Conservation (phyloP, 1,140 invertebrate genomes). For the Atta cephalotes region DNA sequence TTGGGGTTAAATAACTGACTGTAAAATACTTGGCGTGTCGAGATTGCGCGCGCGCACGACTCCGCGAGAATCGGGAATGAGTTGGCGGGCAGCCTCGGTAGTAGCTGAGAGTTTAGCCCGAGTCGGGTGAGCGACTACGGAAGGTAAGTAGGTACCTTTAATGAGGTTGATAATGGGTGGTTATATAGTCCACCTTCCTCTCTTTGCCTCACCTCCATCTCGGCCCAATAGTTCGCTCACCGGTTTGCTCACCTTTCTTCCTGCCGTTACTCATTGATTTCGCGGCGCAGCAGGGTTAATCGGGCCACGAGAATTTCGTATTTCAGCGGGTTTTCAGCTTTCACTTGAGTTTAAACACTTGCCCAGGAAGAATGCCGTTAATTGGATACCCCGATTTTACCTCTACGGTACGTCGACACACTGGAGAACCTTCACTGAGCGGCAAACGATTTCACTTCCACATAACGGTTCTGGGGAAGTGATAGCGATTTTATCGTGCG, state of each 20-base stretch:
- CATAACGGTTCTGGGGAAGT: background rate
- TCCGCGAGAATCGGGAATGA: constrained; percentile 39
- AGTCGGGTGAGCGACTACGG: constrained; percentile 48
- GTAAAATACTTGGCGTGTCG: constrained; percentile 74
- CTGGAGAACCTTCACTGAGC: background rate
- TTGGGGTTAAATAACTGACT: constrained; percentile 74
- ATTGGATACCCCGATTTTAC: constrained; percentile 62
- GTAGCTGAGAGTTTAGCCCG: constrained; percentile 64
- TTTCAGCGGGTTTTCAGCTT: constrained; percentile 61
- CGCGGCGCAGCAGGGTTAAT: constrained; percentile 69
- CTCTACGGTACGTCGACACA: background rate
- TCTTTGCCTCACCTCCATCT: background rate
- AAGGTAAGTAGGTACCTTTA: constrained; percentile 71
- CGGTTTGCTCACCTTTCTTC: constrained; percentile 63
- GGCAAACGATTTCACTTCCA: constrained; percentile 9
- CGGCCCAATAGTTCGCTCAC: constrained; percentile 55
- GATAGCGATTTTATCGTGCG: constrained; percentile 24
- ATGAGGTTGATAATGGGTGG: constrained; percentile 79
- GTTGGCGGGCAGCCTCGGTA: constrained; percentile 41
- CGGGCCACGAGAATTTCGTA: constrained; percentile 73
- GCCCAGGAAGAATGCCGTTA: constrained; percentile 64
- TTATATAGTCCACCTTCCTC: constrained; percentile 68
- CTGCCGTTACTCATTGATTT: constrained; percentile 72
- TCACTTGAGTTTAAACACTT: constrained; percentile 74
- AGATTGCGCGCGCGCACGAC: constrained; percentile 25